phyloP scores from a whole-genome alignment of 1,140 invertebrate species.

The Metopolophium dirhodum region DNA sequence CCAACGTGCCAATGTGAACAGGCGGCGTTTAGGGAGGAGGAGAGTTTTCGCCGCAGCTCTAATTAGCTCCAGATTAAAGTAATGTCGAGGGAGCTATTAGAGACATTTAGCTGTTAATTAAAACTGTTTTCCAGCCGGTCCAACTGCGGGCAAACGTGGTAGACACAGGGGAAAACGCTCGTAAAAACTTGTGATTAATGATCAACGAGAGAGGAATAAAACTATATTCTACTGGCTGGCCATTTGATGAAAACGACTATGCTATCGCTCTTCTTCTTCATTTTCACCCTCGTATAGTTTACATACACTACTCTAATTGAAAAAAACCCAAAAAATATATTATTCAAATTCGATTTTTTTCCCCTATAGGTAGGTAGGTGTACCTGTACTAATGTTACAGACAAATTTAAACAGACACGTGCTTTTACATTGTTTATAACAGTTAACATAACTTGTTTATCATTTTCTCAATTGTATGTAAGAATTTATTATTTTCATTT shows the following conservation, averaged over 20 bases:
- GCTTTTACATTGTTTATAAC: neutral
- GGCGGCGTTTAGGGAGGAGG: slow-evolving; percentile 7
- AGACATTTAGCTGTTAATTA: slow-evolving; percentile 59
- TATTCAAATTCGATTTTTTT: slow-evolving; percentile 13
- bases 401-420: too few relatives aligned
- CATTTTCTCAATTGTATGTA: neutral
- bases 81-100: slow-evolving; percentile 59
- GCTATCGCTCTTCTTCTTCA: slow-evolving; percentile 8
- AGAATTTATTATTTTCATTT: neutral
- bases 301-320: slow-evolving; percentile 36
- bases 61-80: slow-evolving; percentile 59
- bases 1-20: neutral
- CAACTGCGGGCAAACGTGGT: neutral
- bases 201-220: slow-evolving; percentile 58
- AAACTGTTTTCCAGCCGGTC: slow-evolving; percentile 58
- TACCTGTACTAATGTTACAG: neutral
- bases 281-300: slow-evolving; percentile 34
- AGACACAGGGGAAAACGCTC: slow-evolving; percentile 34
- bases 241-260: slow-evolving; percentile 51
- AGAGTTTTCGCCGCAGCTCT: slow-evolving; percentile 57
- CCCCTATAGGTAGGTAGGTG: neutral
- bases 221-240: slow-evolving; percentile 19
- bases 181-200: slow-evolving; percentile 59
- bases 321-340: neutral
- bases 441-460: too few relatives aligned